phyloP scores from a whole-genome alignment of 2,113 vertebrate species.

The Scophthalmus maximus region DNA sequence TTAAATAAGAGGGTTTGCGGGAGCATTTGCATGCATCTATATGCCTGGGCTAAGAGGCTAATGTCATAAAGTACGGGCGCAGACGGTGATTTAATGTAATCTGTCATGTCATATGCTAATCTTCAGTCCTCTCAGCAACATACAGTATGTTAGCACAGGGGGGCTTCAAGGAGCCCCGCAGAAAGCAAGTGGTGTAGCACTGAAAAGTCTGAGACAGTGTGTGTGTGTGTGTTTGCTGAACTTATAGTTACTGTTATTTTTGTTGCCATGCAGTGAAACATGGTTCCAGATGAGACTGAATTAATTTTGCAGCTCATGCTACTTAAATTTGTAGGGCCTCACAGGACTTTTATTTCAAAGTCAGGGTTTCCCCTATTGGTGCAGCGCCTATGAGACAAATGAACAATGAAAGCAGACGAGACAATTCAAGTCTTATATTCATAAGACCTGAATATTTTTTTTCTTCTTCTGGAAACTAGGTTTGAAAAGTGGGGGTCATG shows the following conservation, averaged over 20 bases:
- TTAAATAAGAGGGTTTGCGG: conserved; percentile 98
- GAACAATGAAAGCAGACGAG: no score
- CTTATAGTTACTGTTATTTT: neutral
- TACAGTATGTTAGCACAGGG: conserved; percentile 41
- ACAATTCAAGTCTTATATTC: no score
- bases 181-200: conserved; percentile 87
- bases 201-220: conserved; percentile 84
- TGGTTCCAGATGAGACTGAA: no score
- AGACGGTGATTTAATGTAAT: conserved; percentile 99
- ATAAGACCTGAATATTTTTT: neutral
- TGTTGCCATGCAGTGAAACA: no score
- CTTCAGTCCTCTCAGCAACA: conserved; percentile 86
- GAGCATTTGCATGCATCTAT: conserved; percentile 97
- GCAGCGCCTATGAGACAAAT: no score
- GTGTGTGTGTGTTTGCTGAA: neutral
- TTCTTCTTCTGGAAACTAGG: no score
- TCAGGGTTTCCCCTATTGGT: no score
- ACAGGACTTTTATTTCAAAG: no score
- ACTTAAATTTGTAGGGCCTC: no score
- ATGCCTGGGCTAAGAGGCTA: conserved; percentile 97
- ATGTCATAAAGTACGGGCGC: conserved; percentile 95
- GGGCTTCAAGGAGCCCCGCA: conserved; percentile 53
- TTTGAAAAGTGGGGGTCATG: neutral
- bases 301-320: no score
- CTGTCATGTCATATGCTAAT: conserved; percentile 99